Evolutionary conservation across 2,113 vertebrate species (phyloP).

Genomic region (Columba livia): DNA sequence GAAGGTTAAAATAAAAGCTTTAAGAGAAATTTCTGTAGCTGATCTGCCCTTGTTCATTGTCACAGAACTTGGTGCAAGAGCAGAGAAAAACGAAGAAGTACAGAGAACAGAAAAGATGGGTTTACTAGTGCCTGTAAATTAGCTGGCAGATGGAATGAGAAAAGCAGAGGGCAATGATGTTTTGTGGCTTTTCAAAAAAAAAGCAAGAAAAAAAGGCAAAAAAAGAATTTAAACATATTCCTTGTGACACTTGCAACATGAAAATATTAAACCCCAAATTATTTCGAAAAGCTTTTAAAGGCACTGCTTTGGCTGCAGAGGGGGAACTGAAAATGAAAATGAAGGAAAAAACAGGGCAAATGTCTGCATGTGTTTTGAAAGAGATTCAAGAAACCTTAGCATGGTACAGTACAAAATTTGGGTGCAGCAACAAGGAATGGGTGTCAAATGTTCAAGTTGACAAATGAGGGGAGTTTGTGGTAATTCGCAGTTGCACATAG

Average conservation of each 20-base stretch:
- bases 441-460: not conserved
- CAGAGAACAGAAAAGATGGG: not conserved
- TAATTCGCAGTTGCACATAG: not conserved
- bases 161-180: not conserved
- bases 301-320: not conserved
- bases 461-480: not conserved
- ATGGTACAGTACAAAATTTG: not conserved
- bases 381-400: not conserved
- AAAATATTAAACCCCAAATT: not conserved
- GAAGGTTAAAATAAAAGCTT: constrained; percentile 27
- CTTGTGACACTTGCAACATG: not conserved
- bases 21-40: not conserved
- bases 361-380: not conserved
- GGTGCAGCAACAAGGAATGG: not conserved
- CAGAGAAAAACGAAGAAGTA: not conserved
- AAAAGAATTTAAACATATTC: not conserved
- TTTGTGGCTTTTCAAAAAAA: not conserved
- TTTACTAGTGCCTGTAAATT: not conserved
- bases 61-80: not conserved
- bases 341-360: not conserved
- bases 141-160: constrained; percentile 15
- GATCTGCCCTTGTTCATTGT: not conserved
- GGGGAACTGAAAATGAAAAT: not conserved
- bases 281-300: not conserved
- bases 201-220: not conserved